These are phyloP conservation scores for Ichneumon xanthorius DNA, from an alignment of 2,888 invertebrate species.

Conservation along the genomic window DNA sequence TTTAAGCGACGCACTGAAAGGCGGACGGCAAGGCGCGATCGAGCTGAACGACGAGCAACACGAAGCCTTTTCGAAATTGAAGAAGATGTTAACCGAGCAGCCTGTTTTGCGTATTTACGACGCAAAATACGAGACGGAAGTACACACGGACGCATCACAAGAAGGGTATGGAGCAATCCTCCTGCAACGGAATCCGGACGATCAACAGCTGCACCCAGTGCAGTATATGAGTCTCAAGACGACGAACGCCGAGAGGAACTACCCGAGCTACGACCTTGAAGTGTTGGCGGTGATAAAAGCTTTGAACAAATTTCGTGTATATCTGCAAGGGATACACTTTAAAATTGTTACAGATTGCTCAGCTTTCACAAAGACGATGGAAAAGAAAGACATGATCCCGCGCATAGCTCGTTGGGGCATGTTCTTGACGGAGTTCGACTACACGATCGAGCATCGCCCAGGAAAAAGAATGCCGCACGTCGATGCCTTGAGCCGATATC, in stretches of 20 bases:
- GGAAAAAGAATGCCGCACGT: slow-evolving; percentile 71
- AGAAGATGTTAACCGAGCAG: slow-evolving; percentile 32
- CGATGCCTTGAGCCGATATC: slow-evolving; percentile 71
- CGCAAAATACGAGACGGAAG: slow-evolving; percentile 52
- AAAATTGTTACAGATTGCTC: slow-evolving; percentile 16
- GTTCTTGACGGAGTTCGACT: slow-evolving; percentile 68
- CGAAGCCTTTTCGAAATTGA: slow-evolving; percentile 60
- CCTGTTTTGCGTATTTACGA: slow-evolving; percentile 64
- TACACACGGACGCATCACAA: slow-evolving; percentile 68
- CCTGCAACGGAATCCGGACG: slow-evolving; percentile 70
- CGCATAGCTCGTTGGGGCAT: slow-evolving; percentile 70
- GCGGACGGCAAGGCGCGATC: slow-evolving; percentile 58
- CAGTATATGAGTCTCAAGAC: slow-evolving; percentile 74
- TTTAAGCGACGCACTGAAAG: slow-evolving; percentile 72
- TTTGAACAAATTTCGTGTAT: slow-evolving; percentile 69
- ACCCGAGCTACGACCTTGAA: slow-evolving; percentile 73
- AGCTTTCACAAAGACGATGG: no score
- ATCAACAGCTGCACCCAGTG: slow-evolving; percentile 70
- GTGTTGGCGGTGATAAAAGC: slow-evolving; percentile 73
- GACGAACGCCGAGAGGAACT: slow-evolving; percentile 71
- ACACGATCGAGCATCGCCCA: slow-evolving; percentile 70
- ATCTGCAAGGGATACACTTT: slow-evolving; percentile 72
- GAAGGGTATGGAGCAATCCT: slow-evolving; percentile 73
- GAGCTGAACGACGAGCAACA: slow-evolving; percentile 50
- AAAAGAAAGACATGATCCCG: slow-evolving; percentile 19